These are phyloP conservation scores for Caprella mutica DNA, from an alignment of 2,888 invertebrate species.

Conservation along the genomic window DNA sequence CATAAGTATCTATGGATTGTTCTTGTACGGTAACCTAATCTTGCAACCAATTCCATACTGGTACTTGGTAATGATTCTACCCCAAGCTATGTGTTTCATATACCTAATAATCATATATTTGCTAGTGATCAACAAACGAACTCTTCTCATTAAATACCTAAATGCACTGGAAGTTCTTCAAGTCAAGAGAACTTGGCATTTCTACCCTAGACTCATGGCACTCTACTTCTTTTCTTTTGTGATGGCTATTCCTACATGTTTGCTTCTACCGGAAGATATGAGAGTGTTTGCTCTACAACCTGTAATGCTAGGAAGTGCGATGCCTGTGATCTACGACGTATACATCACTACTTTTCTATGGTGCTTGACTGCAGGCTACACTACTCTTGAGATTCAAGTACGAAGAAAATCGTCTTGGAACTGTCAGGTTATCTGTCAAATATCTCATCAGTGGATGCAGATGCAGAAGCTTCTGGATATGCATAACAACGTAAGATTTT, in stretches of 20 bases:
- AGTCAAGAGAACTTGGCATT: background rate
- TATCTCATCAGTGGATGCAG: background rate
- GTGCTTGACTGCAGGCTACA: background rate
- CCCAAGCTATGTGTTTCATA: background rate
- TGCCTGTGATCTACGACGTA: slow-evolving; percentile 1
- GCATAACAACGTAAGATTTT: background rate
- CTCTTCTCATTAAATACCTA: background rate
- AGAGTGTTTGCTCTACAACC: background rate
- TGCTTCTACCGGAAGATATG: background rate
- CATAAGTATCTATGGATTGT: background rate
- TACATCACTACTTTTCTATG: background rate
- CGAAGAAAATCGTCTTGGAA: background rate
- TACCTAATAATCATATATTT: background rate
- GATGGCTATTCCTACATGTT: background rate
- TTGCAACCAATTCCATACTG: background rate
- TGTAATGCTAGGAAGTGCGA: background rate
- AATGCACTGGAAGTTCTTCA: background rate
- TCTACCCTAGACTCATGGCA: background rate
- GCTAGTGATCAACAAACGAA: background rate
- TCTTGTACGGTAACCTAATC: background rate
- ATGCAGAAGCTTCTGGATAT: slow-evolving; percentile 3
- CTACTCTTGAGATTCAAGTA: background rate
- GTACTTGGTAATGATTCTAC: slow-evolving; percentile 4
- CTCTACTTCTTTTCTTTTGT: background rate
- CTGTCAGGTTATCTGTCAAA: background rate